These are phyloP conservation scores for Anhinga rufa DNA, from an alignment of 2,113 vertebrate genomes.

Conservation along the genomic window DNA sequence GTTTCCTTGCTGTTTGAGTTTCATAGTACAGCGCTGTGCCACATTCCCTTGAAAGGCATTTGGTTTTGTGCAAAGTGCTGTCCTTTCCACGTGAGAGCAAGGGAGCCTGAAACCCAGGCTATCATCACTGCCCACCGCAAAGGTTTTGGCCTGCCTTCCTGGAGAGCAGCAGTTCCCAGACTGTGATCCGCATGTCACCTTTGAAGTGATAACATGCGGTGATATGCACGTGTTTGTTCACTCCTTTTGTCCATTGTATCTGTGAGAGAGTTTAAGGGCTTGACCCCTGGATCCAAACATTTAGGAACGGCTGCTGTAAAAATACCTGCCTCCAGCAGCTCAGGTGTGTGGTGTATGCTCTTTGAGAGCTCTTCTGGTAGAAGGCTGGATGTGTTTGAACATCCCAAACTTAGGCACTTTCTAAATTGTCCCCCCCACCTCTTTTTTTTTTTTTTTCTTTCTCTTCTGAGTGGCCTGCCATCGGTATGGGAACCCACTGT, in stretches of 20 bases:
- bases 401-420: neutral
- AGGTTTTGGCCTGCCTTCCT: neutral
- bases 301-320: conserved; percentile 38
- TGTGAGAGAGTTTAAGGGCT: conserved; percentile 22
- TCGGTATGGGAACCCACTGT: neutral
- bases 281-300: conserved; percentile 41
- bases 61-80: neutral
- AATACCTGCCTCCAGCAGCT: neutral
- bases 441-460: neutral
- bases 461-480: neutral
- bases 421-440: neutral
- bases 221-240: conserved; percentile 33
- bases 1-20: neutral
- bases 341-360: neutral
- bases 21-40: neutral
- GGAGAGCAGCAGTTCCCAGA: conserved; percentile 12
- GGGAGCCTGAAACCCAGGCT: neutral
- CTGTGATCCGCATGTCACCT: conserved; percentile 16
- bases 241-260: conserved; percentile 47
- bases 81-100: neutral
- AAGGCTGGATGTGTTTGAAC: neutral
- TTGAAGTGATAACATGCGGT: conserved; percentile 50
- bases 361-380: neutral
- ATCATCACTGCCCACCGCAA: neutral
- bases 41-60: neutral